These are phyloP conservation scores for Berghia stephanieae DNA, from an alignment of 1,140 invertebrate genomes.

Conservation along the genomic window DNA sequence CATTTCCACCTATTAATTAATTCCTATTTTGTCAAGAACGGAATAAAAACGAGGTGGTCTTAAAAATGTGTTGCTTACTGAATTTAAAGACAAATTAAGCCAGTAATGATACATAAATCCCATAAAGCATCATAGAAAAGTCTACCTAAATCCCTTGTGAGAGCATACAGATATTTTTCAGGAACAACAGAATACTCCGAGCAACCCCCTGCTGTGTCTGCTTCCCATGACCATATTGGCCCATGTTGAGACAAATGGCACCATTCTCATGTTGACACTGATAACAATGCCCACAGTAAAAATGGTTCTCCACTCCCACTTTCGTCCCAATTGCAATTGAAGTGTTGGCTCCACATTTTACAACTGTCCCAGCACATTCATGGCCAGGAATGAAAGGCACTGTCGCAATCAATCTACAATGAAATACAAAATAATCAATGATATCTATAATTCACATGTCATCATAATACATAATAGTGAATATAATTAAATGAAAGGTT, in stretches of 20 bases:
- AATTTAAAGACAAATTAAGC: too few species aligned
- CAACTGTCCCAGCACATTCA: constrained; percentile 60
- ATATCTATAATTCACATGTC: too few species aligned
- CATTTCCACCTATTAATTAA: too few species aligned
- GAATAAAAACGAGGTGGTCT: too few species aligned
- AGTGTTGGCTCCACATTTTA: constrained; percentile 57
- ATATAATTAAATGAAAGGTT: too few species aligned
- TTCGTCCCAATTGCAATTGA: constrained; percentile 44
- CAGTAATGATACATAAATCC: too few species aligned
- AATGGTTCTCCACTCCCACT: constrained; percentile 62
- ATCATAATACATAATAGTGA: too few species aligned
- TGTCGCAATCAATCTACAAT: constrained; percentile 48
- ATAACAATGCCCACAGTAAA: constrained; percentile 57
- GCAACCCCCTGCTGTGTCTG: constrained; percentile 58
- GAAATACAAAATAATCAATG: background rate
- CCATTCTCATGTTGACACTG: constrained; percentile 54
- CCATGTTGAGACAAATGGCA: constrained; percentile 60
- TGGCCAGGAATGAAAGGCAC: constrained; percentile 61
- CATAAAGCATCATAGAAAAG: too few species aligned
- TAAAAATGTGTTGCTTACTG: too few species aligned
- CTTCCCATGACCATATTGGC: constrained; percentile 60
- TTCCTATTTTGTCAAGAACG: too few species aligned
- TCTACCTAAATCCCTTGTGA: constrained; percentile 52
- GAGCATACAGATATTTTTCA: constrained; percentile 51
- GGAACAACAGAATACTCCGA: constrained; percentile 59